Conservation (phyloP, 2,113 vertebrate genomes). For the Cettia cetti region DNA sequence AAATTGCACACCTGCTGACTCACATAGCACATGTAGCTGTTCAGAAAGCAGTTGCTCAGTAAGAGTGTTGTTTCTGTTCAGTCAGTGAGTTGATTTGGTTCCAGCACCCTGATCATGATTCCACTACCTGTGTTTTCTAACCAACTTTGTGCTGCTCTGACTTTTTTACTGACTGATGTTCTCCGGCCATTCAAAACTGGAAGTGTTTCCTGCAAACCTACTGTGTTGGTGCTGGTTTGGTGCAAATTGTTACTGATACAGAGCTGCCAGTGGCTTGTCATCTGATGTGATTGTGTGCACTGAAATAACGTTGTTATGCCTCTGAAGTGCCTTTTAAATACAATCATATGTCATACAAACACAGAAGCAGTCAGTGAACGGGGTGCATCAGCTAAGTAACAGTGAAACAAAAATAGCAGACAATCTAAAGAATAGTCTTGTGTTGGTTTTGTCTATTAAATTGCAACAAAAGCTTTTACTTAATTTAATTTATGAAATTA, state of each 20-base stretch:
- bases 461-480: neutral
- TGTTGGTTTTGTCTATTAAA: neutral
- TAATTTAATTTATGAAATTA: neutral
- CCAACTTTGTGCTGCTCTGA: neutral
- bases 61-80: neutral
- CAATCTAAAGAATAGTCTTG: neutral
- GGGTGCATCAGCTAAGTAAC: neutral
- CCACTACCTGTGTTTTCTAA: neutral
- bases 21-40: neutral
- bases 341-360: neutral
- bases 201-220: neutral
- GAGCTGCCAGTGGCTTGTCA: neutral
- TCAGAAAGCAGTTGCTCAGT: neutral
- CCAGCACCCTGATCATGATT: neutral
- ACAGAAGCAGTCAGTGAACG: neutral
- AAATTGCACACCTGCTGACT: neutral
- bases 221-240: neutral
- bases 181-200: neutral
- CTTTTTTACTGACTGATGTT: neutral
- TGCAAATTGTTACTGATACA: neutral
- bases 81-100: neutral
- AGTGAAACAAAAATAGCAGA: neutral
- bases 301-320: neutral
- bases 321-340: neutral
- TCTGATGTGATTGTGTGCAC: neutral